Base-by-base conservation (phyloP, 2,888 invertebrate genomes). In the Andricus curvator region DNA sequence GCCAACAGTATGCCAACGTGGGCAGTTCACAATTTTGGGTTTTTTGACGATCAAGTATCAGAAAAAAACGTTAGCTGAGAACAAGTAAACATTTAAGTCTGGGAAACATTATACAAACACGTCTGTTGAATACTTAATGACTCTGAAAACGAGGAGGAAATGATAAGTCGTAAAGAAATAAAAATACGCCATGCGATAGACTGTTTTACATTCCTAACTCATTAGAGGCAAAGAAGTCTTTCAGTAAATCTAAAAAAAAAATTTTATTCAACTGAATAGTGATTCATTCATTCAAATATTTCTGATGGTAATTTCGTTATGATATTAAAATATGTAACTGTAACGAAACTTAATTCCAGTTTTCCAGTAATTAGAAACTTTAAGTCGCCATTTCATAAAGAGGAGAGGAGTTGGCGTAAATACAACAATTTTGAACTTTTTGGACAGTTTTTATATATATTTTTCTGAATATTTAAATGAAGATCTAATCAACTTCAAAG, bases 61-160 rank as follows among this genome's bases (percentile, higher is more conserved):
- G 1, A 25, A 25, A 62, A 62, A 62, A 25, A 15, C 62, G 1
- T 62, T 62, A 25, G 62, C 13, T 62, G 62, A 22, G 13, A 62
- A 62, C 25, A 22, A 25, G 6, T 62, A 62, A 62, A 62, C 62
- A 62, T 25, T 25, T 15, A 25, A 22, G 62, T 25, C 25, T 15
- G 25, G 5, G 11, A 62, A 5, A 62, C 13, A 25, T 62, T 62
- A 62, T 25, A 62, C 62, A 62, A 62, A 62, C 62, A 25, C 25
- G 62, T 25, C 62, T 62, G 25, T 62, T 62, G 62, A 62, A 62
- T 25, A 62, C 62, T 29, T 62, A 62, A 62, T 62, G 62, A 62
- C 25, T 25, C 13, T 25, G 15, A 13, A 62, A 62, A 62, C 15
- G 25, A 5, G 62, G 22, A 60, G 22, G 25, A 62, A 22, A 62